Conservation (phyloP, 92 coral and sea anemone species). For the Zoanthus sansibaricus region DNA sequence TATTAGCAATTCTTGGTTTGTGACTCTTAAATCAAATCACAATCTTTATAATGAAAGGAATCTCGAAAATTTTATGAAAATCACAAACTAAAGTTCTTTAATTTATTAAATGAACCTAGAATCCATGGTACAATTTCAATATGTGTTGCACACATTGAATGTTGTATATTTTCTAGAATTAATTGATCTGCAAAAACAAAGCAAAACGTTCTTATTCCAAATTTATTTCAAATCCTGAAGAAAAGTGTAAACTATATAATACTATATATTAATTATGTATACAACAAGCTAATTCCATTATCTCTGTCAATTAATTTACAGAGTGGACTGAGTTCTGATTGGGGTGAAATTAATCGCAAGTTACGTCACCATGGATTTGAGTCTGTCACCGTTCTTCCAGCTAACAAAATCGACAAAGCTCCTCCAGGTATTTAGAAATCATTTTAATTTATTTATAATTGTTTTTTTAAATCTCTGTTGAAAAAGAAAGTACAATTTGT, state of each 20-base stretch:
- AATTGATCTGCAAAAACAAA: too few relatives aligned
- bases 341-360: conserved; percentile 88
- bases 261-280: not conserved
- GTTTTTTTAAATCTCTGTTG: not conserved
- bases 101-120: too few relatives aligned
- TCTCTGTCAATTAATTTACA: conserved; percentile 2
- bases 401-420: conserved; percentile 63
- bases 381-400: conserved; percentile 88
- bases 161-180: too few relatives aligned
- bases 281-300: not conserved
- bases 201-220: too few relatives aligned
- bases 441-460: too few relatives aligned
- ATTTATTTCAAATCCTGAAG: not conserved
- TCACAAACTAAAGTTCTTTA: too few relatives aligned
- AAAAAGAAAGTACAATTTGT: not conserved
- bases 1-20: too few relatives aligned
- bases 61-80: too few relatives aligned
- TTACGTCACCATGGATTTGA: conserved; percentile 95
- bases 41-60: too few relatives aligned
- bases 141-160: too few relatives aligned
- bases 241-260: not conserved
- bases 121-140: too few relatives aligned
- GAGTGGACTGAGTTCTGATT: conserved; percentile 87
- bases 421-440: conserved; percentile 72
- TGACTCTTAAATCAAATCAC: too few relatives aligned